phyloP scores from a whole-genome alignment of 2,888 invertebrate genomes.

The Rhyacophila evoluta region DNA sequence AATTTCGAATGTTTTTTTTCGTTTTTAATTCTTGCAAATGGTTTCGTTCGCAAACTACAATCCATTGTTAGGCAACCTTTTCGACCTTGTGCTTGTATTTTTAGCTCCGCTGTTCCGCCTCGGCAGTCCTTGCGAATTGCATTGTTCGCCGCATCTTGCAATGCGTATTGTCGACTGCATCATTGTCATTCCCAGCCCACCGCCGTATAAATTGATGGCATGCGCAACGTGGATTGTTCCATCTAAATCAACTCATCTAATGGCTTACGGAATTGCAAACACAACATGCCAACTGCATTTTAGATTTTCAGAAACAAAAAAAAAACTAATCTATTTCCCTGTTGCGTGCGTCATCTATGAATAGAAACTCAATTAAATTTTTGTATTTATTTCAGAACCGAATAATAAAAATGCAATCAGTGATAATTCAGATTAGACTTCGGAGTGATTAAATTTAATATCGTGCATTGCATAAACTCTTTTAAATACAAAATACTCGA shows the following conservation, averaged over 20 bases:
- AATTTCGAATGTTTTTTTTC: too few species aligned
- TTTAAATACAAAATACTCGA: too few species aligned
- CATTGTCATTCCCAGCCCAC: conserved; percentile 15
- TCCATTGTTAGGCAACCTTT: background rate
- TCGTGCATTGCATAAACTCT: too few species aligned
- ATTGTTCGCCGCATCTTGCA: background rate
- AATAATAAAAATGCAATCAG: too few species aligned
- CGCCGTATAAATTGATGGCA: conserved; percentile 7
- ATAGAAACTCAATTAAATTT: background rate
- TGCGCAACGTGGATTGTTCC: background rate
- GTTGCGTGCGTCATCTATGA: background rate
- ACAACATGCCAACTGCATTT: background rate
- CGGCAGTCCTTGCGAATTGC: conserved; percentile 4
- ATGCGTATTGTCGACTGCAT: background rate
- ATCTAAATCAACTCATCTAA: background rate
- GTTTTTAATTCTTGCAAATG: too few species aligned
- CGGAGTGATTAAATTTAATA: too few species aligned
- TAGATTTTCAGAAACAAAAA: too few species aligned
- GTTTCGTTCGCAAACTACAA: too few species aligned
- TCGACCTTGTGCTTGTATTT: background rate
- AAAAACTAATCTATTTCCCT: background rate
- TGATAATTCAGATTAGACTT: too few species aligned
- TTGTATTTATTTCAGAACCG: too few species aligned
- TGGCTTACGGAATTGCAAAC: background rate
- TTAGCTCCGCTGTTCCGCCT: background rate